Conservation (phyloP, 1,140 invertebrate species). For the Euura lappo region DNA sequence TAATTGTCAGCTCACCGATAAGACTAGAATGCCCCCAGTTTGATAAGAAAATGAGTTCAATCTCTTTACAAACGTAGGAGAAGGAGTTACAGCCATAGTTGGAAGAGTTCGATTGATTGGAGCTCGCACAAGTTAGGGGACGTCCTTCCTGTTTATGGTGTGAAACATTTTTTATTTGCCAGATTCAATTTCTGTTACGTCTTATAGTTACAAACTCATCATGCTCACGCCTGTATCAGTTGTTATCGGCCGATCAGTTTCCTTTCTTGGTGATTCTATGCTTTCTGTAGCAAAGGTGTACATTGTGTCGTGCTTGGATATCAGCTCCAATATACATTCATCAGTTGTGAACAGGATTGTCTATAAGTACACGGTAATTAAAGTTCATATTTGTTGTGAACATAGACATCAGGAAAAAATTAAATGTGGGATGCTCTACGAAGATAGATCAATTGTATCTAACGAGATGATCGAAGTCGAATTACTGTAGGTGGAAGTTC, state of each 20-base stretch:
- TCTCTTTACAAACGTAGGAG: conserved; percentile 52
- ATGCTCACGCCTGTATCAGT: conserved; percentile 51
- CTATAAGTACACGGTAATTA: conserved; percentile 60
- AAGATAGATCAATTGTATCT: no score
- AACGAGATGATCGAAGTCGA: neutral
- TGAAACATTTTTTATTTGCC: neutral
- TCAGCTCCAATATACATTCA: conserved; percentile 74
- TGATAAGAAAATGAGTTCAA: conserved; percentile 63
- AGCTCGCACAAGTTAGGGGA: conserved; percentile 30
- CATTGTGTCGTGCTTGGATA: conserved; percentile 73
- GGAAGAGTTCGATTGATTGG: conserved; percentile 35
- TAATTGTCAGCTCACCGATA: conserved; percentile 50
- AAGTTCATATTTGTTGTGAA: neutral
- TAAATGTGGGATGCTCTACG: neutral
- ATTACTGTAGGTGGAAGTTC: conserved; percentile 9
- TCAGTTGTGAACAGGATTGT: conserved; percentile 84
- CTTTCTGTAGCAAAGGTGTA: conserved; percentile 64
- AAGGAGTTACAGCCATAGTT: conserved; percentile 46
- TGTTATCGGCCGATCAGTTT: conserved; percentile 65
- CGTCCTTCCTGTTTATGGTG: conserved; percentile 46
- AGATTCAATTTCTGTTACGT: conserved; percentile 6
- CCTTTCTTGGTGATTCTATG: conserved; percentile 31
- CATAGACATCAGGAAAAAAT: conserved; percentile 19
- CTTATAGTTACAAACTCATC: conserved; percentile 15
- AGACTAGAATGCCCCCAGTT: conserved; percentile 66